Conservation (phyloP, 2,113 vertebrate species). For the Melanerpes aurifrons region DNA sequence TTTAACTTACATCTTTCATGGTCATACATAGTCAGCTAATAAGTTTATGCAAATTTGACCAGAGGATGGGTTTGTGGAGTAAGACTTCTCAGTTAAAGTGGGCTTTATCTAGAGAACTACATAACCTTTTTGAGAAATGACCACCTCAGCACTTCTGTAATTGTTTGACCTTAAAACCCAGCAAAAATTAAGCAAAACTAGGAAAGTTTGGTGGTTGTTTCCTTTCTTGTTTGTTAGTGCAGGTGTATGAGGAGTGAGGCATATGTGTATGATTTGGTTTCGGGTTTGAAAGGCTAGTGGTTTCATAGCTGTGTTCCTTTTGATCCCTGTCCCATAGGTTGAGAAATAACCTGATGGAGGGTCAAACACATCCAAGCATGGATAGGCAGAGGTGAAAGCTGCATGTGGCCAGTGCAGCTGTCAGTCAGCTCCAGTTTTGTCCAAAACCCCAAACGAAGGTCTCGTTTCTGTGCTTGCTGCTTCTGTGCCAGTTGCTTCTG, state of each 20-base stretch:
- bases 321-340: neutral
- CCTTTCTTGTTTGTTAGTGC: neutral
- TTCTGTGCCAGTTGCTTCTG: neutral
- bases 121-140: neutral
- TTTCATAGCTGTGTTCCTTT: neutral
- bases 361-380: neutral
- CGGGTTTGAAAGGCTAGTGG: neutral
- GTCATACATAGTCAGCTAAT: neutral
- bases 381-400: neutral
- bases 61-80: neutral
- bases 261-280: neutral
- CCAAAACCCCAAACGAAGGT: neutral
- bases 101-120: neutral
- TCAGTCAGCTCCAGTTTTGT: neutral
- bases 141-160: neutral
- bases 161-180: neutral
- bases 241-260: neutral
- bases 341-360: neutral
- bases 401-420: neutral
- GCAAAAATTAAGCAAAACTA: neutral
- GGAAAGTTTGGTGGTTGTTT: neutral
- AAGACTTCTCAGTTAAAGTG: neutral
- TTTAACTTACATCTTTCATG: neutral
- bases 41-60: conserved; percentile 1
- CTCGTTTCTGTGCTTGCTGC: neutral